phyloP scores from a whole-genome alignment of 1,140 invertebrate species.

The Atopsyche davidsoni region DNA sequence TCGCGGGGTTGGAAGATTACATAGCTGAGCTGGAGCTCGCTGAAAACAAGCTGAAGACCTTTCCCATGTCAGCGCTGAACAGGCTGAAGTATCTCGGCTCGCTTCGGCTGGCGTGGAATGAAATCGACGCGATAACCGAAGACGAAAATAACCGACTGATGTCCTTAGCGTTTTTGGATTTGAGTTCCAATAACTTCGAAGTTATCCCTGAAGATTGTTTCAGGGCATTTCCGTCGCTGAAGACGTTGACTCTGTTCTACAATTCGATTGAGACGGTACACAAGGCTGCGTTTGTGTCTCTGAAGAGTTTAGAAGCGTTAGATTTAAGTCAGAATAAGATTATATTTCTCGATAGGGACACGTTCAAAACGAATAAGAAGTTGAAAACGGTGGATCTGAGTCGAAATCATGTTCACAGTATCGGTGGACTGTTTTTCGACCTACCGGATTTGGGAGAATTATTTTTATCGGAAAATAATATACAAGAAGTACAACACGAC shows the following conservation, averaged over 20 bases:
- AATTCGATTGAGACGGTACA: conserved; percentile 76
- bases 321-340: conserved; percentile 87
- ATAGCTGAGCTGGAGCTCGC: conserved; percentile 77
- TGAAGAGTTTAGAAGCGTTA: conserved; percentile 71
- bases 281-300: conserved; percentile 65
- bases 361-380: conserved; percentile 67
- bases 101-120: conserved; percentile 77
- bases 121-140: conserved; percentile 57
- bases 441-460: conserved; percentile 70
- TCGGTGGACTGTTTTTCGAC: conserved; percentile 73
- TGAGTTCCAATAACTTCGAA: conserved; percentile 81
- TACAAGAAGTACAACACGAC: conserved; percentile 73
- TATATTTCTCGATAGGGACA: conserved; percentile 60
- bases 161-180: conserved; percentile 69
- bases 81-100: conserved; percentile 67
- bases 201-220: conserved; percentile 70
- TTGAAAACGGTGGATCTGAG: conserved; percentile 78
- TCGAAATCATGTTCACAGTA: conserved; percentile 82
- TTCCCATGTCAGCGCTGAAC: conserved; percentile 72
- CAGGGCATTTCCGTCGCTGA: conserved; percentile 67
- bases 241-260: conserved; percentile 74
- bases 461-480: conserved; percentile 87
- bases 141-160: conserved; percentile 65
- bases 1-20: conserved; percentile 74
- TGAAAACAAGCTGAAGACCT: conserved; percentile 75